These are phyloP conservation scores for Melanostoma mellinum DNA, from an alignment of 2,888 invertebrate species.

Conservation along the genomic window DNA sequence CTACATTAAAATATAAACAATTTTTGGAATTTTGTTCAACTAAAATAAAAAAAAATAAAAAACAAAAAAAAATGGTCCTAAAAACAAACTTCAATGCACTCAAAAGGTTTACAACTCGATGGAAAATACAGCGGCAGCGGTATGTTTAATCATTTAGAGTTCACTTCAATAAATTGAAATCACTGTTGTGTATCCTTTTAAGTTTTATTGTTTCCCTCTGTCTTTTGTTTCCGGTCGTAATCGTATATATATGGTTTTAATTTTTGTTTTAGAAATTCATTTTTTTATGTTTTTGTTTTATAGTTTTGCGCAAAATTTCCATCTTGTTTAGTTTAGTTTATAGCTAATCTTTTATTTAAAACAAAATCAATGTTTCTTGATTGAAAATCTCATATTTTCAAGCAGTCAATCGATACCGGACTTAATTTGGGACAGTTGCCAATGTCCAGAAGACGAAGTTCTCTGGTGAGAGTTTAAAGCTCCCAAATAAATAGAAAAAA, in stretches of 20 bases:
- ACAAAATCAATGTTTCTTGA: conserved; percentile 40
- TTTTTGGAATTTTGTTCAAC: conserved; percentile 65
- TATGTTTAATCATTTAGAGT: conserved; percentile 81
- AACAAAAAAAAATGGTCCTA: conserved; percentile 68
- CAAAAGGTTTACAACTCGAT: conserved; percentile 87
- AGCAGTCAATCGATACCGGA: conserved; percentile 80
- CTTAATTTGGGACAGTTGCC: conserved; percentile 79
- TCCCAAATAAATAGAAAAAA: conserved; percentile 39
- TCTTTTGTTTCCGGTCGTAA: conserved; percentile 20
- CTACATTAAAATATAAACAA: conserved; percentile 25
- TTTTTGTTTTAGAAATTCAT: not conserved
- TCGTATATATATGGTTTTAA: conserved; percentile 8
- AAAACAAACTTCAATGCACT: conserved; percentile 65
- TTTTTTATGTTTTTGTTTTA: conserved; percentile 1
- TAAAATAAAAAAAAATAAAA: conserved; percentile 35
- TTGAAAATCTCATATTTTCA: conserved; percentile 73
- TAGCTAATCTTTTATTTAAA: conserved; percentile 4
- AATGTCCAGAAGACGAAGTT: conserved; percentile 78
- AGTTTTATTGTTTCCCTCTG: conserved; percentile 9
- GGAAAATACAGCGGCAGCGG: conserved; percentile 84
- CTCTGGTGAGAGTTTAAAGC: conserved; percentile 77
- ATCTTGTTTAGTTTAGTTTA: not conserved
- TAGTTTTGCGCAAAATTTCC: conserved; percentile 41
- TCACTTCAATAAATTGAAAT: conserved; percentile 53
- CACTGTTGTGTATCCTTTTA: conserved; percentile 19